phyloP scores from a whole-genome alignment of 2,113 vertebrate genomes.

The Papio anubis region DNA sequence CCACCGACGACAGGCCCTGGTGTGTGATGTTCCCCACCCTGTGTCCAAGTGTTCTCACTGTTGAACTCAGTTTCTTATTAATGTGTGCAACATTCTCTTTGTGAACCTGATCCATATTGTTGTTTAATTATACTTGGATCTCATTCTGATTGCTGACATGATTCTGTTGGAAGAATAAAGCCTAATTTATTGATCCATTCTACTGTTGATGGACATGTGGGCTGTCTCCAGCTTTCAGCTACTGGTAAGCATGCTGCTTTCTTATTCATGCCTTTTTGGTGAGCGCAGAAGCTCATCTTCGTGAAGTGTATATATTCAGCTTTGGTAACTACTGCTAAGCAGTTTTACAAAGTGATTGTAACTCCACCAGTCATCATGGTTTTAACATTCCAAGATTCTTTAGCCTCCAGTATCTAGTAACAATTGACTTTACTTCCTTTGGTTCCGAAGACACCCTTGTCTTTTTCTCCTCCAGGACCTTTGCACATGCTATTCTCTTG shows the following conservation, averaged over 20 bases:
- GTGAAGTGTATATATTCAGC: neutral
- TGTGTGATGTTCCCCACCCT: too few species aligned
- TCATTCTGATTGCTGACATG: neutral
- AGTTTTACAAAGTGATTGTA: neutral
- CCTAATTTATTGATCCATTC: neutral
- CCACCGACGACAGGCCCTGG: too few species aligned
- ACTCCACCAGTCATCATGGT: neutral
- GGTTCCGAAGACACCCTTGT: neutral
- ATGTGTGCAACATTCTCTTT: neutral
- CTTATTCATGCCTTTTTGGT: neutral
- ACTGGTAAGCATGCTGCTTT: neutral
- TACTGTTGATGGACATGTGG: neutral
- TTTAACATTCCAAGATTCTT: neutral
- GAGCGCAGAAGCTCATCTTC: neutral
- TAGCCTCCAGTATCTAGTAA: neutral
- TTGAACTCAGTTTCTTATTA: neutral
- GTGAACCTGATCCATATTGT: neutral
- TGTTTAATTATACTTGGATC: conserved; percentile 6
- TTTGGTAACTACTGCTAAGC: neutral
- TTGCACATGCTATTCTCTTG: neutral
- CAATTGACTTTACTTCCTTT: neutral
- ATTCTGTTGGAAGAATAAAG: neutral
- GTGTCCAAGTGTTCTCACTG: too few species aligned
- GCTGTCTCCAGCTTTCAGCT: neutral
- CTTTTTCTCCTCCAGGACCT: neutral